Conservation (phyloP, 2,888 invertebrate genomes). For the Oligia fasciuncula region DNA sequence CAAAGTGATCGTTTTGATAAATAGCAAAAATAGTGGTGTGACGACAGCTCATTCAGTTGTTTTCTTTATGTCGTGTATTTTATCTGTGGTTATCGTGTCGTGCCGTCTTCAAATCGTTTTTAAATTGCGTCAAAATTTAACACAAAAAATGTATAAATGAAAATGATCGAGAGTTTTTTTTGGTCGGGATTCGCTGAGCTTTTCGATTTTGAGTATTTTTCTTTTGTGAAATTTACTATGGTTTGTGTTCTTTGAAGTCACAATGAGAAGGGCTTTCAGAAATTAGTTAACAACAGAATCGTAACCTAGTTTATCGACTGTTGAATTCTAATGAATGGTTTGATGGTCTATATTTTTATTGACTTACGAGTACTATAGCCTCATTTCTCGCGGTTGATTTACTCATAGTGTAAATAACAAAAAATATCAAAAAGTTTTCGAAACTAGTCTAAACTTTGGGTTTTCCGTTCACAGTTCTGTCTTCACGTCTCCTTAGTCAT, state of each 20-base stretch:
- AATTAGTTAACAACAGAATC: background rate
- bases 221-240: background rate
- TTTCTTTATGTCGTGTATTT: constrained; percentile 3
- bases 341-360: background rate
- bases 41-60: background rate
- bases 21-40: constrained; percentile 10
- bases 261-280: background rate
- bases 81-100: constrained; percentile 24
- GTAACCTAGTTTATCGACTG: background rate
- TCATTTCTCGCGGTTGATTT: constrained; percentile 12
- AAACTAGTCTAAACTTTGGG: background rate
- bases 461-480: background rate
- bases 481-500: background rate
- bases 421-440: no score
- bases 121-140: constrained; percentile 33
- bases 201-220: background rate
- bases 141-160: background rate
- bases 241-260: background rate
- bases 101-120: constrained; percentile 34
- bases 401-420: background rate
- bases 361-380: background rate
- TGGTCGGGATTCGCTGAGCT: background rate
- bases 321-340: background rate
- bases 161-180: background rate
- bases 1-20: constrained; percentile 25